Evolutionary conservation across 2,797 vertebrate species (phyloP).

Genomic region (Gephyroberyx darwinii): DNA sequence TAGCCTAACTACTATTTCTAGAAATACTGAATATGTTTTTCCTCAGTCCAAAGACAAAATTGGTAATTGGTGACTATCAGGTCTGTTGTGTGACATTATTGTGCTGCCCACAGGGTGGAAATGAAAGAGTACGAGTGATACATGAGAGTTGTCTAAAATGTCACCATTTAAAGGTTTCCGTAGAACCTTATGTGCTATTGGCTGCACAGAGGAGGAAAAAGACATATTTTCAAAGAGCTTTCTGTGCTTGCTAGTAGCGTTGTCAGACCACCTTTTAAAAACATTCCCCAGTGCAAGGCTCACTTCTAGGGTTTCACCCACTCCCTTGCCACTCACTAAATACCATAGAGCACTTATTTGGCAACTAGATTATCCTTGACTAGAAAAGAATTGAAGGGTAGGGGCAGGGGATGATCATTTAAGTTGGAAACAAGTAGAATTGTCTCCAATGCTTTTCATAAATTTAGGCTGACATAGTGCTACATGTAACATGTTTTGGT

Average conservation of each 20-base stretch:
- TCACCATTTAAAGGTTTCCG: slow-evolving; percentile 56
- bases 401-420: background rate
- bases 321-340: slow-evolving; percentile 6
- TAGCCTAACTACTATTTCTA: background rate
- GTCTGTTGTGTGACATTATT: slow-evolving; percentile 33
- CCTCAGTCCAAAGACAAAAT: slow-evolving; percentile 15
- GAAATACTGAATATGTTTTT: slow-evolving; percentile 13
- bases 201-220: slow-evolving; percentile 8
- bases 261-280: slow-evolving; percentile 32
- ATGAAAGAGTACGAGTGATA: slow-evolving; percentile 43
- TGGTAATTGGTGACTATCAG: slow-evolving; percentile 17
- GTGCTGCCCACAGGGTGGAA: slow-evolving; percentile 41
- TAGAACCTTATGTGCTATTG: slow-evolving; percentile 23
- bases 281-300: slow-evolving; percentile 24
- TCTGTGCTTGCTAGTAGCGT: slow-evolving; percentile 16
- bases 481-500: background rate
- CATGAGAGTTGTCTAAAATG: slow-evolving; percentile 38
- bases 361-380: slow-evolving; percentile 9
- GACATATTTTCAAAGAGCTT: slow-evolving; percentile 47
- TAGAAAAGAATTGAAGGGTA: background rate
- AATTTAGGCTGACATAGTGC: background rate
- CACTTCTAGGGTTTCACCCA: slow-evolving; percentile 21
- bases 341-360: slow-evolving; percentile 1
- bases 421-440: background rate
- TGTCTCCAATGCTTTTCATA: background rate